Percentiles rank a stretch among this genome's conserved stretches.
phyloP scores from a whole-genome alignment of 1,140 invertebrate genomes.

The Trypoxylus dichotomus region DNA sequence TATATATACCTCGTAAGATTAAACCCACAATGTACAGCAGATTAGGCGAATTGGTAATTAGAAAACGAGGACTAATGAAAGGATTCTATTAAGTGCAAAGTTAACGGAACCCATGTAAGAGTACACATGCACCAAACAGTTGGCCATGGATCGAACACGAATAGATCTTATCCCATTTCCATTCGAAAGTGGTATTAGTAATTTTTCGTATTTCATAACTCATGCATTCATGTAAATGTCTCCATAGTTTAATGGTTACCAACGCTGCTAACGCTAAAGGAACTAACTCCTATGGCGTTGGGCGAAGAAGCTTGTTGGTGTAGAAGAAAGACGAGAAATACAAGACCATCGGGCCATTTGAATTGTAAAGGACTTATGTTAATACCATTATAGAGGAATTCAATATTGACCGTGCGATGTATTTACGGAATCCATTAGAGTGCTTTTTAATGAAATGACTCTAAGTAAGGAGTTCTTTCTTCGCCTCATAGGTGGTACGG shows the following conservation, averaged over 20 bases:
- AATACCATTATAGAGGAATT: constrained; percentile 3
- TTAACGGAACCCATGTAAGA: not conserved
- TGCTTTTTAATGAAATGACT: constrained; percentile 1
- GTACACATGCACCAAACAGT: not conserved
- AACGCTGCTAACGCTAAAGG: no score
- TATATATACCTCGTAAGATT: no score
- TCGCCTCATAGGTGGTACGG: not conserved
- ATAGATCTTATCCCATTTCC: not conserved
- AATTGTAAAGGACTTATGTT: constrained; percentile 4
- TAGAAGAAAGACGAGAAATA: not conserved
- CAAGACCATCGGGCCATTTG: constrained; percentile 1
- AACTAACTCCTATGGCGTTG: not conserved
- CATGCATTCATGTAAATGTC: not conserved
- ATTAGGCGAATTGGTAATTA: not conserved
- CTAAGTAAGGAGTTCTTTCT: constrained; percentile 6
- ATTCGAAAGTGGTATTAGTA: not conserved
- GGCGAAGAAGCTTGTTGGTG: not conserved
- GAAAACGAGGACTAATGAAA: not conserved
- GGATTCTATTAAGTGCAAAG: not conserved
- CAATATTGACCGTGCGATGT: not conserved
- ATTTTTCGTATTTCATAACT: not conserved
- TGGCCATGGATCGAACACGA: not conserved
- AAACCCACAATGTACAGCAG: no score
- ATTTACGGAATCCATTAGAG: not conserved
- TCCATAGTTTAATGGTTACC: not conserved